Conservation (phyloP, 2,888 invertebrate species). For the Eugnorisma glareosa region DNA sequence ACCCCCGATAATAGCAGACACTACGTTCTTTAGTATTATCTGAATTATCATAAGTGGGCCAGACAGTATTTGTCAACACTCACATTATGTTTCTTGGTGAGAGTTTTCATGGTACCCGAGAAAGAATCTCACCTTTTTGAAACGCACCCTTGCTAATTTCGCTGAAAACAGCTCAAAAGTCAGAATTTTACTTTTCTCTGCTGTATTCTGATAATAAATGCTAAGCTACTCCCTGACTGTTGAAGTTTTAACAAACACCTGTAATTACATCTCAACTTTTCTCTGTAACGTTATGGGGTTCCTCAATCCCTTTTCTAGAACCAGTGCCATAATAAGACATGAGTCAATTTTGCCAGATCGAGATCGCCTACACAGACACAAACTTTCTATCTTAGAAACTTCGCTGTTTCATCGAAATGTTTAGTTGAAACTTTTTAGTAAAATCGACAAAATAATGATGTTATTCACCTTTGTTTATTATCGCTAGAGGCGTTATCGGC, state of each 20-base stretch:
- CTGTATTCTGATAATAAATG: not conserved
- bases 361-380: constrained; percentile 33
- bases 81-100: not conserved
- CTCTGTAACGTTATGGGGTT: not conserved
- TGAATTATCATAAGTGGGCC: constrained; percentile 20
- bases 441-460: constrained; percentile 31
- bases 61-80: constrained; percentile 20
- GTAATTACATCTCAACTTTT: not conserved
- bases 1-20: constrained; percentile 45
- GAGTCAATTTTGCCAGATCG: constrained; percentile 14
- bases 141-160: not conserved
- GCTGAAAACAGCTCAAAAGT: not conserved
- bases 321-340: constrained; percentile 1
- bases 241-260: not conserved
- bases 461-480: constrained; percentile 46
- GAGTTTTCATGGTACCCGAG: not conserved
- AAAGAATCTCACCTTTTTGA: not conserved
- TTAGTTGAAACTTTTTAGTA: not conserved
- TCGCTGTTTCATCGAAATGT: constrained; percentile 10
- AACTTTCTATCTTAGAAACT: constrained; percentile 34
- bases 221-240: not conserved
- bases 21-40: constrained; percentile 39
- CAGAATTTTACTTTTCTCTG: not conserved
- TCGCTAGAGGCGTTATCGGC: constrained; percentile 25
- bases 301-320: not conserved